A percentile compares a stretch with the other conserved stretches of the same genome.
Conservation (phyloP, 2,113 vertebrate species). For the Emydocephalus ijimae region DNA sequence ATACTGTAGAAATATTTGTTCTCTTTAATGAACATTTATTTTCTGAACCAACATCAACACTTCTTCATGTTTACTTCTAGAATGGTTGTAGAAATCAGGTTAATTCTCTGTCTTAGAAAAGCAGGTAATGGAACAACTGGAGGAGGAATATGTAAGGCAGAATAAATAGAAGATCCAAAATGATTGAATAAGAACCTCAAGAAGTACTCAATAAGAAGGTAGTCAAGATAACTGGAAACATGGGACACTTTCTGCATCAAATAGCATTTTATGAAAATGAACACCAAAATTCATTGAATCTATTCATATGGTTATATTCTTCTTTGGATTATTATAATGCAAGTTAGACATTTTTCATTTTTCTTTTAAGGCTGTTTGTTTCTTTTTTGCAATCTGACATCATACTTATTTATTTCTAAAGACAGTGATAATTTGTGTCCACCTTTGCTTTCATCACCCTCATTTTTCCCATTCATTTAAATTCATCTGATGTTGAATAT, state of each 20-base stretch:
- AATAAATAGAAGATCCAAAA: background rate
- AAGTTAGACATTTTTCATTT: background rate
- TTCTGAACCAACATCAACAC: background rate
- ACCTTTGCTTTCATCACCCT: background rate
- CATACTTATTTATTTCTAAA: background rate
- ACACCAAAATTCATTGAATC: background rate
- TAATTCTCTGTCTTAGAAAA: background rate
- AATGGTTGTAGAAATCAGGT: background rate
- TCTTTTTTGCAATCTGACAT: background rate
- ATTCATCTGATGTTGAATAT: background rate
- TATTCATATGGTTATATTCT: background rate
- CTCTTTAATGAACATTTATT: background rate
- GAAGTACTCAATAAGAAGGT: background rate
- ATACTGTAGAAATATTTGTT: background rate
- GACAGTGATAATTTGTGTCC: background rate
- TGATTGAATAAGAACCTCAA: background rate
- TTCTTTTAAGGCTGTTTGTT: background rate
- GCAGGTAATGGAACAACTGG: background rate
- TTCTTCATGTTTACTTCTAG: background rate
- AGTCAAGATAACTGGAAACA: background rate
- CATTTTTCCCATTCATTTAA: background rate
- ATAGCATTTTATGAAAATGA: background rate
- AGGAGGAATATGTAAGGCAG: background rate
- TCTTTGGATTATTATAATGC: background rate
- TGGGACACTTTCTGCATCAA: background rate